These are phyloP conservation scores for Ferrisia virgata DNA, from an alignment of 2,888 invertebrate species.

Conservation along the genomic window DNA sequence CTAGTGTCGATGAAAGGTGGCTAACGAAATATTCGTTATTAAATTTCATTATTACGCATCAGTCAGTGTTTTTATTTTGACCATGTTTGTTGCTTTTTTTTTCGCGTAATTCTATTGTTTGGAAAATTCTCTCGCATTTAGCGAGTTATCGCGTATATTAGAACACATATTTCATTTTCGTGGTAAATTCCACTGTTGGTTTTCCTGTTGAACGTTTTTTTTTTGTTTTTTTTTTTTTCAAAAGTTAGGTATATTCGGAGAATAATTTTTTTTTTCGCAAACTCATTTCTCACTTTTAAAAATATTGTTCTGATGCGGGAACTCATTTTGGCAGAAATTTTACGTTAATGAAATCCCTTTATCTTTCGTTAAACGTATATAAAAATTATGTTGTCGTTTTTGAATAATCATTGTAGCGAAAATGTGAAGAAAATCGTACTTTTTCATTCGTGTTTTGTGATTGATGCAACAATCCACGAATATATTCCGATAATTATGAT, in stretches of 20 bases:
- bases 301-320: slow-evolving; percentile 6
- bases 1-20: background rate
- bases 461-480: too few relatives aligned
- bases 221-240: background rate
- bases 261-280: slow-evolving; percentile 16
- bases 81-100: background rate
- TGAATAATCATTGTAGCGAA: background rate
- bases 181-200: slow-evolving; percentile 5
- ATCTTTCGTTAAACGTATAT: slow-evolving; percentile 2
- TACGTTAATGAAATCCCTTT: slow-evolving; percentile 20
- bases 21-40: background rate
- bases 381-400: slow-evolving; percentile 16
- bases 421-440: background rate
- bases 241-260: background rate
- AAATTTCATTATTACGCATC: background rate
- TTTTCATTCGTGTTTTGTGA: background rate
- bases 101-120: background rate
- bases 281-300: slow-evolving; percentile 7
- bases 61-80: background rate
- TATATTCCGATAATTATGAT: too few relatives aligned
- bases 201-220: slow-evolving; percentile 21
- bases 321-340: slow-evolving; percentile 13
- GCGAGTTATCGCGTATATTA: background rate
- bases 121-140: slow-evolving; percentile 13
- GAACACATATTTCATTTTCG: slow-evolving; percentile 21